phyloP scores from a whole-genome alignment of 2,797 vertebrate species.

The Tadarida brasiliensis region DNA sequence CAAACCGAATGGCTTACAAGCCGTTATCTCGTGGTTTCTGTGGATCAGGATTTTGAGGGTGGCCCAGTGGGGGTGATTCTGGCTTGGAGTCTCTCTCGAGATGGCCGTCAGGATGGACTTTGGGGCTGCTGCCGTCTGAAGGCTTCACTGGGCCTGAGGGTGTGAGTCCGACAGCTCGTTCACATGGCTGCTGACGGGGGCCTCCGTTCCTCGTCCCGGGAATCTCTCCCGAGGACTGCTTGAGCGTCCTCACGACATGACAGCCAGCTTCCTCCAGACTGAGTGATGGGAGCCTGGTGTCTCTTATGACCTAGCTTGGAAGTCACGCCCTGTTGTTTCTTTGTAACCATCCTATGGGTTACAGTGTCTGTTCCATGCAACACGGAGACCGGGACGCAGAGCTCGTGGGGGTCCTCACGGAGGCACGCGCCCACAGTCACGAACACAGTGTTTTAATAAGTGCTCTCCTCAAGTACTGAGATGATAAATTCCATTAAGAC shows the following conservation, averaged over 20 bases:
- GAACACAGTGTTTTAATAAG: not conserved
- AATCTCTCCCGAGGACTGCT: not conserved
- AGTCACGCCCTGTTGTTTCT: not conserved
- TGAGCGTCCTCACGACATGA: too few species aligned
- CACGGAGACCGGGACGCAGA: not conserved
- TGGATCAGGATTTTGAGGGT: not conserved
- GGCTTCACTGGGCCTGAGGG: too few species aligned
- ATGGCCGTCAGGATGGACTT: not conserved
- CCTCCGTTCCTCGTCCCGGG: not conserved
- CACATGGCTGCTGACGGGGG: not conserved
- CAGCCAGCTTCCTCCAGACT: not conserved
- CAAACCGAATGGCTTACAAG: not conserved
- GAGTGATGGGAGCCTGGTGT: not conserved
- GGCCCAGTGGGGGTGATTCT: not conserved
- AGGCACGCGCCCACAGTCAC: not conserved
- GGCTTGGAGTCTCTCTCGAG: not conserved
- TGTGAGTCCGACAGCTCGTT: not conserved
- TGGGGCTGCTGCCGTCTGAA: not conserved
- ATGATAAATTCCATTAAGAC: not conserved
- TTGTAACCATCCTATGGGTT: not conserved
- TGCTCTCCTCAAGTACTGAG: not conserved
- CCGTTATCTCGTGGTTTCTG: not conserved
- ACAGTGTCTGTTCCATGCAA: not conserved
- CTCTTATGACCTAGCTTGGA: not conserved
- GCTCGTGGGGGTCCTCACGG: not conserved